Conservation (phyloP, 2,888 invertebrate species). For the Trilocha varians region DNA sequence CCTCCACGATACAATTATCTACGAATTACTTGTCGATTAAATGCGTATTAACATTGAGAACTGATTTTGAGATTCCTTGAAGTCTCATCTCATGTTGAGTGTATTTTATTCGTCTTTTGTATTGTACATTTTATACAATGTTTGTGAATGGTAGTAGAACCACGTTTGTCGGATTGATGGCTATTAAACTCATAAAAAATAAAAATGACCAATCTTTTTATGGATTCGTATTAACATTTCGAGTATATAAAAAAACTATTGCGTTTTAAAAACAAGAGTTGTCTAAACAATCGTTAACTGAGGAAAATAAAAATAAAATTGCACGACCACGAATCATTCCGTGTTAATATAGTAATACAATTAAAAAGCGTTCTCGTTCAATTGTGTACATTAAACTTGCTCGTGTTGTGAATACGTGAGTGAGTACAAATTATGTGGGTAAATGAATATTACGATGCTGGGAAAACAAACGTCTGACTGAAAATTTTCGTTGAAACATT, state of each 20-base stretch:
- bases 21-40: background rate
- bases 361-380: constrained; percentile 3
- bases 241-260: too few species aligned
- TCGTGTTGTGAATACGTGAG: constrained; percentile 9
- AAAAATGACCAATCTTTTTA: too few species aligned
- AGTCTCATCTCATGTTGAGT: background rate
- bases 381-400: constrained; percentile 2
- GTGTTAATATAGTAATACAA: background rate
- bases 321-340: too few species aligned
- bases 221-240: too few species aligned
- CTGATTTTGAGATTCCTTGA: background rate
- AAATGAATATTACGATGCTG: constrained; percentile 13
- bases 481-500: constrained; percentile 16
- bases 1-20: background rate
- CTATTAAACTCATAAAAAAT: too few species aligned
- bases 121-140: too few species aligned
- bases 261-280: too few species aligned
- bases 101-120: background rate
- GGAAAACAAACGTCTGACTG: constrained; percentile 13
- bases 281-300: too few species aligned
- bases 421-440: constrained; percentile 8
- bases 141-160: too few species aligned
- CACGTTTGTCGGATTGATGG: too few species aligned
- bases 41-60: background rate
- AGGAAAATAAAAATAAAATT: too few species aligned